Evolutionary conservation across 2,797 vertebrate species (phyloP).

Genomic region (Acipenser transmontanus): DNA sequence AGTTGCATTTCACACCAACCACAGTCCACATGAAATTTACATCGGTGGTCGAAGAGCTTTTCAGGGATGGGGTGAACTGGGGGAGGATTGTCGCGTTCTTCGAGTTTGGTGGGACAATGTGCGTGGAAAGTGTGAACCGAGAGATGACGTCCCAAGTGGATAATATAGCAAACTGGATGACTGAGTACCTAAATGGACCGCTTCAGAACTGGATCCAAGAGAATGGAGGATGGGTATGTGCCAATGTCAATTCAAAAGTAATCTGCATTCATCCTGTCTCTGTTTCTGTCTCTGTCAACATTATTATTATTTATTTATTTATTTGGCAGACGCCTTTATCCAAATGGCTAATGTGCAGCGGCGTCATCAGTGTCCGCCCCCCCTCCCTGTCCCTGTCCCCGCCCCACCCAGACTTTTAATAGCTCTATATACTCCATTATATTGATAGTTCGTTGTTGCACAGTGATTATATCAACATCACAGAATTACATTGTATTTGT

Average conservation of each 20-base stretch:
- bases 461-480: too few species aligned
- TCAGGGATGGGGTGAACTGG: constrained; percentile 96
- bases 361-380: too few species aligned
- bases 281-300: background rate
- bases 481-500: too few species aligned
- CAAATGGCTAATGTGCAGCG: too few species aligned
- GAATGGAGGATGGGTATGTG: constrained; percentile 97
- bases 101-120: constrained; percentile 92
- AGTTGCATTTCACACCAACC: constrained; percentile 81
- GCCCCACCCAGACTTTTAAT: too few species aligned
- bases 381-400: too few species aligned
- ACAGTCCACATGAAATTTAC: constrained; percentile 81
- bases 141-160: constrained; percentile 87
- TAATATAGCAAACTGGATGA: constrained; percentile 91
- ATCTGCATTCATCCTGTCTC: too few species aligned
- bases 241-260: constrained; percentile 12
- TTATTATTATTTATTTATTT: constrained; percentile 30
- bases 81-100: constrained; percentile 96
- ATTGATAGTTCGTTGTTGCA: too few species aligned
- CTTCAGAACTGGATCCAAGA: constrained; percentile 93
- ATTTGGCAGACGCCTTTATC: too few species aligned
- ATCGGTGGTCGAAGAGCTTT: constrained; percentile 92
- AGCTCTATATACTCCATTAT: too few species aligned
- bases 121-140: constrained; percentile 84
- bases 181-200: constrained; percentile 90